Base-by-base conservation (phyloP, 1,140 invertebrate genomes). In the Drosophila oshimai region DNA sequence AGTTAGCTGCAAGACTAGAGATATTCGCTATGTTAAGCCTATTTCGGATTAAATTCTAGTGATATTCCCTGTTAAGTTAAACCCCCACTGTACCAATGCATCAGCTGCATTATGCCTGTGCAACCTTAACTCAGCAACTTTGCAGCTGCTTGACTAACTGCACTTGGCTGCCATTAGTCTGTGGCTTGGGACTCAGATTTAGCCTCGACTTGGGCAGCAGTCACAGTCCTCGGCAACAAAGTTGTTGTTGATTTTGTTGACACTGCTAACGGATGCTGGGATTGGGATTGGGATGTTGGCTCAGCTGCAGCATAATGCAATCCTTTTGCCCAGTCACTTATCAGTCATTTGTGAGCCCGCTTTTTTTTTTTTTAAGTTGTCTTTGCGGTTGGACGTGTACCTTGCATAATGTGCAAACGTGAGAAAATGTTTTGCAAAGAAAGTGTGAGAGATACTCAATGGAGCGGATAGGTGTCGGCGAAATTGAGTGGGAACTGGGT, bases 271-370 rank as follows among this genome's bases (percentile, higher is more conserved):
- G 79, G 79, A 83, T 84, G 74, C 76, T 81, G 50, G 34, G 4
- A 39, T 12, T 57, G 31, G 45, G 54, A 58, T 58, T 31, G 31
- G 17, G 61, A 49, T 65, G 61, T 65, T 65, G 70, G 64, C 64
- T 74, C 79, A 78, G 79, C 79, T 83, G 78, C 78, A 61, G 78
- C 78, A 61, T 49, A 53, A 37, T 69, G 42, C 64, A 75, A 58
- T 83, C 78, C 78, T 81, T 81, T 83, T 83, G 73, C 29, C 78
- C 69, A 81, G 78, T 83, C 79, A 83, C 69, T 84, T 84, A 71
- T 79, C 75, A 79, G 31, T 74, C 57, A 69, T 74, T 69, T 68
- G 53, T 29, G 58, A 13, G 24, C 33, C 20, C 9, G 61, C 41
- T 17, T 33, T 24, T 24, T 26, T 33, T 15, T 29, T 9, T 36